Evolutionary conservation across 2,797 vertebrate species (phyloP), one percentile per base, ranked within the genome.

Genomic region (Gobio occitaniae): DNA sequence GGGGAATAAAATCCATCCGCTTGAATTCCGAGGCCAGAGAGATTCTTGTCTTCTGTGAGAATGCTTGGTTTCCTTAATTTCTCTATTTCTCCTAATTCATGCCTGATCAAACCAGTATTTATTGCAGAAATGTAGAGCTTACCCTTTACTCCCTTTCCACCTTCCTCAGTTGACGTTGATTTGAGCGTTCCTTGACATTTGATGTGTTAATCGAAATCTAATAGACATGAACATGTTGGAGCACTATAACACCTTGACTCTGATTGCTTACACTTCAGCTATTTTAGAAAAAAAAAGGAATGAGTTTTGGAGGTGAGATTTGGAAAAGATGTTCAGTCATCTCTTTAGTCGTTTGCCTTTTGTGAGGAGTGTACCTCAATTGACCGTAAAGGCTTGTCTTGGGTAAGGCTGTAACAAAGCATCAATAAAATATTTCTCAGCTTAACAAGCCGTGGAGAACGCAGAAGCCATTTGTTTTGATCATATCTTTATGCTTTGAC

Each of bases 61-160:
- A 85, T 89, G 86, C 88, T 89, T 87, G 75, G 81, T 89, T 89
- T 84, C 80, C 72, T 82, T 87, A 13, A 87, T 84, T 76, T 86
- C 59, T 85, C 86, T 61, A 12, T 78, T 59, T 87, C 47, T 89
- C 74, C 48, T 48, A 77, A 84, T 86, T 91, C 89, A 86, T 75
- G 81, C 89, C 88, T 88, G 88, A 90, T 86, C 88, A 85, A 85
- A 88, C 85, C 89, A 90, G 89, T 93, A 92, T 93, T 93, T 93
- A 93, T 93, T 92, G 89, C 90, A 88, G 86, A 84, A 78, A 85
- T 88, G 78, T 91, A 92, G 87, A 90, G 86, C 80, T 89, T 89
- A 82, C 87, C 52, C 84, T 89, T 87, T 87, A 84, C 77, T 88
- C 82, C 86, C 47, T 81, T 82, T 86, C 80, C 75, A 21, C 78